phyloP scores from a whole-genome alignment of 1,140 invertebrate genomes.

The Orchestia grillus region DNA sequence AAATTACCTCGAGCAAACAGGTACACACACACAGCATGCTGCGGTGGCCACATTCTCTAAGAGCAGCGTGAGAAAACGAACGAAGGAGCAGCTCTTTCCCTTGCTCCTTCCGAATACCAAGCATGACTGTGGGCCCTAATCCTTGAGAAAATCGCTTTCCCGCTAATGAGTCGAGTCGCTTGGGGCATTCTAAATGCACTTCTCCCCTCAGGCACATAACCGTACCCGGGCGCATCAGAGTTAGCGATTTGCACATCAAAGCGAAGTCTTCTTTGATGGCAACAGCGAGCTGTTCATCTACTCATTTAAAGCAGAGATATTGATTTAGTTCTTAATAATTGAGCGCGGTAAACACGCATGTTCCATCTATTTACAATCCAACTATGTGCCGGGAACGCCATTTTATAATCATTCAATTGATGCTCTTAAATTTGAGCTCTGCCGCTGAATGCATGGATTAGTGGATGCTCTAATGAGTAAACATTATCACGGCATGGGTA shows the following conservation, averaged over 20 bases:
- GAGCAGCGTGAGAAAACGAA: background rate
- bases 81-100: background rate
- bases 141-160: conserved; percentile 34
- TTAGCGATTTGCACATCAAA: too few species aligned
- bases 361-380: background rate
- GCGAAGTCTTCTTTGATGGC: background rate
- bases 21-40: background rate
- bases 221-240: too few species aligned
- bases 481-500: too few species aligned
- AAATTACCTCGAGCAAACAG: background rate
- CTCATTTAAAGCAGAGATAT: background rate
- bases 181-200: background rate
- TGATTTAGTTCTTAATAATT: background rate
- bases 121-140: conserved; percentile 38
- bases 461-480: too few species aligned
- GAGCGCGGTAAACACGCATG: background rate
- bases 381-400: too few species aligned
- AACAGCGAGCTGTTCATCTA: background rate
- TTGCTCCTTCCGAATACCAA: background rate
- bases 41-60: background rate
- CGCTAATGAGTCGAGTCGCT: background rate
- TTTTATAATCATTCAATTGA: too few species aligned
- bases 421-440: too few species aligned
- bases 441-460: too few species aligned
- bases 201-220: background rate